Evolutionary conservation across 2,113 vertebrate species (phyloP), one percentile per base, ranked within the genome.

Genomic region (Geothlypis trichas): DNA sequence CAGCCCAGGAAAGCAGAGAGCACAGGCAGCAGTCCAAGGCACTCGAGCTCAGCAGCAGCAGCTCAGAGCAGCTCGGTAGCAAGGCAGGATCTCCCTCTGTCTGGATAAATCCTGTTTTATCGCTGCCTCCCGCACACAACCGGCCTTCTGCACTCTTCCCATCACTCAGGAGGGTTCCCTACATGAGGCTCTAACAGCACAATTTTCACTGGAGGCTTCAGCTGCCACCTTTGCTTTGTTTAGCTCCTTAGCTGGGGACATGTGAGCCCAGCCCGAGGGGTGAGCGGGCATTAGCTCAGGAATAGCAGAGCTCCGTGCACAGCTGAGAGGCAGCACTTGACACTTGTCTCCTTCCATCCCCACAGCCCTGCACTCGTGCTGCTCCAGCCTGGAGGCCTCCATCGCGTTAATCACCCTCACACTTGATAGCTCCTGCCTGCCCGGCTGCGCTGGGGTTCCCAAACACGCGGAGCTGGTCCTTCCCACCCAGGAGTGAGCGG

Each of bases 291-390:
- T 90, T 73, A 73, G 82, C 37, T 96, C 88, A 84, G 86, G 92
- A 95, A 90, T 5, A 86, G 41, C 55, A 63, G 3, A 92, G 75
- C 63, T 81, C 41, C 27, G 0, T 6, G 57, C 14, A 22, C 93
- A 93, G 93, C 93, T 93, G 91, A 95, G 93, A 95, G 86, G 39
- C 93, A 89, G 27, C 94, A 81, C 69, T 71, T 87, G 84, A 78
- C 94, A 90, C 65, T 66, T 75, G 57, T 65, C 89, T 78, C 16
- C 76, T 6, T 57, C 93, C 86, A 11, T 86, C 89, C 67, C n/a
- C 73, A 9, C 73, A 78, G 83, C 79, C 67, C 4, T 0, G 49
- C 41, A 2, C 81, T 76, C 30, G 47, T 54, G 84, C 78, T 65
- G 66, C 76, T 87, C 49, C 46, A 83, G 49, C 54, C 71, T 42